These are phyloP conservation scores for Vireo griseus DNA, from an alignment of 2,797 vertebrate species.

Conservation along the genomic window DNA sequence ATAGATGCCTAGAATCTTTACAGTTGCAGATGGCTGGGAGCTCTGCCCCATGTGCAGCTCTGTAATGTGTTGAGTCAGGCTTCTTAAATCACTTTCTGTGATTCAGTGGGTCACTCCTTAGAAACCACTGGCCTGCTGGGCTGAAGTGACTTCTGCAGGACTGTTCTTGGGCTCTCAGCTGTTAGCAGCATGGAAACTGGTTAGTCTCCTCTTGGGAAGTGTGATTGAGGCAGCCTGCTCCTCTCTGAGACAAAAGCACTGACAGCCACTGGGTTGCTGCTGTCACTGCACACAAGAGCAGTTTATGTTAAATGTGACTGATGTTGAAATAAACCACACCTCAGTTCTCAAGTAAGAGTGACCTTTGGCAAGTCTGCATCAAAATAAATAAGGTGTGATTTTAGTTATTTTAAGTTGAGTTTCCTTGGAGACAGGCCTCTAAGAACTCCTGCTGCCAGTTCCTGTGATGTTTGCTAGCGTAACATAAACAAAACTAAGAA, in stretches of 20 bases:
- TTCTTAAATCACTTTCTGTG: neutral
- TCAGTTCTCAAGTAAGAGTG: neutral
- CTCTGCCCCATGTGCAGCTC: neutral
- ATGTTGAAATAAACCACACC: constrained; percentile 23
- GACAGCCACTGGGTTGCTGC: neutral
- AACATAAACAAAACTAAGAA: neutral
- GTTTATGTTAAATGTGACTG: constrained; percentile 14
- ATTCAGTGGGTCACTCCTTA: neutral
- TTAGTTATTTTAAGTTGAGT: constrained; percentile 33
- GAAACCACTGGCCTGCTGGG: neutral
- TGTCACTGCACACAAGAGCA: neutral
- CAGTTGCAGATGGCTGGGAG: neutral
- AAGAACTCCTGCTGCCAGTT: neutral
- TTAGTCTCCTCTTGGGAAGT: neutral
- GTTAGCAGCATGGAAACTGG: neutral
- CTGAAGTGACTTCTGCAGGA: neutral
- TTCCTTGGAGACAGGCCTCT: constrained; percentile 32
- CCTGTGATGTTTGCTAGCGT: neutral
- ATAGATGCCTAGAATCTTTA: neutral
- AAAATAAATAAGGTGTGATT: constrained; percentile 37
- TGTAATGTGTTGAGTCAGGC: neutral
- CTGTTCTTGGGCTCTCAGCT: neutral
- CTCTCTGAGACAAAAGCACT: neutral
- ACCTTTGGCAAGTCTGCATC: constrained; percentile 30
- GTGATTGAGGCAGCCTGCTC: neutral